phyloP scores from a whole-genome alignment of 2,888 invertebrate species.

The Caenorhabditis drosophilae region DNA sequence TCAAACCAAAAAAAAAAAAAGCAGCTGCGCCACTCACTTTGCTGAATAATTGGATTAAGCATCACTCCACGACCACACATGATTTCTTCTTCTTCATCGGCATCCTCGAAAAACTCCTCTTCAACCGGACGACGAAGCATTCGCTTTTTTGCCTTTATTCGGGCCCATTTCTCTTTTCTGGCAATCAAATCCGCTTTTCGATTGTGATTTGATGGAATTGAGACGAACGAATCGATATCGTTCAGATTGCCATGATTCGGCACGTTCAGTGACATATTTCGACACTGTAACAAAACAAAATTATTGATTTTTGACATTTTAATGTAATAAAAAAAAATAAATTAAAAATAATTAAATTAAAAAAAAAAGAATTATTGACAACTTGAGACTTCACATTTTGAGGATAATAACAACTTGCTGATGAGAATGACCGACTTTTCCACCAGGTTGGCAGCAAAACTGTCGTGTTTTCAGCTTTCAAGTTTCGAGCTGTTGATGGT shows the following conservation, averaged over 20 bases:
- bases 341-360: not conserved
- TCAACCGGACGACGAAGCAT: slow-evolving; percentile 31
- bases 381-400: slow-evolving; percentile 11
- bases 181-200: slow-evolving; percentile 16
- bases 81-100: slow-evolving; percentile 35
- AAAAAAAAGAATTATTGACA: too few relatives aligned
- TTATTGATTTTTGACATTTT: not conserved
- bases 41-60: slow-evolving; percentile 35
- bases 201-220: not conserved
- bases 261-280: slow-evolving; percentile 16
- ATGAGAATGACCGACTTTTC: slow-evolving; percentile 29
- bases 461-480: slow-evolving; percentile 6
- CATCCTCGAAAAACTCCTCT: slow-evolving; percentile 29
- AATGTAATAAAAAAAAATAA: too few relatives aligned
- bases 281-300: slow-evolving; percentile 7
- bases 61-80: slow-evolving; percentile 31
- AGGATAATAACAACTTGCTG: slow-evolving; percentile 29
- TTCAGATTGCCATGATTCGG: slow-evolving; percentile 25
- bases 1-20: not conserved
- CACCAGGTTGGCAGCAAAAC: slow-evolving; percentile 23
- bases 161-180: slow-evolving; percentile 35
- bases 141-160: slow-evolving; percentile 35
- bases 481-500: not conserved
- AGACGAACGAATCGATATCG: slow-evolving; percentile 19
- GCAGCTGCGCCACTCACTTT: not conserved